phyloP scores from a whole-genome alignment of 2,113 vertebrate species.

The Pipa parva region DNA sequence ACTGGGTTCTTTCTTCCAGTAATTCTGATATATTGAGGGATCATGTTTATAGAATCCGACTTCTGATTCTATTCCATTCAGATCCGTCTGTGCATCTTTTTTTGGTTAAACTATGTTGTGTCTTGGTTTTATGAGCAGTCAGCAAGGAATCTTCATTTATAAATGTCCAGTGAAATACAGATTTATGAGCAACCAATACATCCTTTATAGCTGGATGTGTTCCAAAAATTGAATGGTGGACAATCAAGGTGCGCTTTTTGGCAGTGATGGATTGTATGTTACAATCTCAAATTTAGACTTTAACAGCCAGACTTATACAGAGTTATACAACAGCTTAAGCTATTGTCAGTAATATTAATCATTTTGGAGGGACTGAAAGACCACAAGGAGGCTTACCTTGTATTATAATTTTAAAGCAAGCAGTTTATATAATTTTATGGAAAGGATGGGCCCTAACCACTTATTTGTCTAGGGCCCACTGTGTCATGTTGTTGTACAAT shows the following conservation, averaged over 20 bases:
- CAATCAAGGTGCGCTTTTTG: background rate
- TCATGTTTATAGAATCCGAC: too few relatives aligned
- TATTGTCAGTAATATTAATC: background rate
- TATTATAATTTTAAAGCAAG: too few relatives aligned
- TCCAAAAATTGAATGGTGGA: background rate
- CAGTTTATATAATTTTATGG: too few relatives aligned
- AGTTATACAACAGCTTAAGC: background rate
- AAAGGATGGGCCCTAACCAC: too few relatives aligned
- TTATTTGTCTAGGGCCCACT: too few relatives aligned
- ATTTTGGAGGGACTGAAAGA: too few relatives aligned
- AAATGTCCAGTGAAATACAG: slow-evolving; percentile 1
- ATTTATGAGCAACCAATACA: slow-evolving; percentile 4
- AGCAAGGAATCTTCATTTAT: slow-evolving; percentile 13
- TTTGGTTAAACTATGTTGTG: too few relatives aligned
- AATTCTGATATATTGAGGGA: too few relatives aligned
- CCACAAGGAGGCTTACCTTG: too few relatives aligned
- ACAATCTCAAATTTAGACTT: background rate
- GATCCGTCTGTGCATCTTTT: background rate
- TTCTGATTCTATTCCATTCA: background rate
- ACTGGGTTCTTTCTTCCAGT: too few relatives aligned
- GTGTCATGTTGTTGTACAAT: too few relatives aligned
- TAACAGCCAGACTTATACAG: background rate
- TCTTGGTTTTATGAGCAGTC: background rate
- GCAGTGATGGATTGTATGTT: background rate
- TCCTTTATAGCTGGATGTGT: background rate